phyloP scores from a whole-genome alignment of 1,140 invertebrate species.

The Diorhabda carinulata region DNA sequence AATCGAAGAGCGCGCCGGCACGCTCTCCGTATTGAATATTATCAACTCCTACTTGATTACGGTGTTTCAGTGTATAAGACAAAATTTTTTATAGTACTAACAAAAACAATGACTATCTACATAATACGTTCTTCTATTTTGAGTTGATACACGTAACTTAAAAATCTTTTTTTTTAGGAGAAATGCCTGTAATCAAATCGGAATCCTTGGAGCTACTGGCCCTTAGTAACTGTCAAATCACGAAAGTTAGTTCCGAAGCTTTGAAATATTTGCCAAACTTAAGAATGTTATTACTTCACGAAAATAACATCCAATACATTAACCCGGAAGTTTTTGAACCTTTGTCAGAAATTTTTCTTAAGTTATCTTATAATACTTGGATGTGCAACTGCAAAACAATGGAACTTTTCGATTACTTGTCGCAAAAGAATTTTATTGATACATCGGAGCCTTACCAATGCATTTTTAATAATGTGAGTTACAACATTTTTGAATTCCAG shows the following conservation, averaged over 20 bases:
- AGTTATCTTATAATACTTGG: constrained; percentile 37
- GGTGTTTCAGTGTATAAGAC: too few relatives aligned
- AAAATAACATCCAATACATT: constrained; percentile 39
- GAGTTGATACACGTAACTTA: too few relatives aligned
- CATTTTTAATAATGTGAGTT: constrained; percentile 15
- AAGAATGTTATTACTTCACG: constrained; percentile 33
- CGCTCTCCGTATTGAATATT: too few relatives aligned
- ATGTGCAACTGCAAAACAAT: constrained; percentile 37
- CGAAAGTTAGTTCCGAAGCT: constrained; percentile 24
- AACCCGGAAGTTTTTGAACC: constrained; percentile 31
- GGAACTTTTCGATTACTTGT: constrained; percentile 32
- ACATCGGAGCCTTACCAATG: constrained; percentile 31
- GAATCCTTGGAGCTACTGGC: constrained; percentile 31
- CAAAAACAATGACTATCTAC: too few relatives aligned
- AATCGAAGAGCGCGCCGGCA: too few relatives aligned
- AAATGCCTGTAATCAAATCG: constrained; percentile 36
- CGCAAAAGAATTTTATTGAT: constrained; percentile 28
- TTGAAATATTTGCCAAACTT: constrained; percentile 36
- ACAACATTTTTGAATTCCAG: constrained; percentile 27
- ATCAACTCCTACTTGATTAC: too few relatives aligned
- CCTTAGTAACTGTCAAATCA: constrained; percentile 34
- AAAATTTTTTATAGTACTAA: too few relatives aligned
- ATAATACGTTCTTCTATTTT: too few relatives aligned
- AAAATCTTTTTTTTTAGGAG: background rate
- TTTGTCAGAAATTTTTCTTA: constrained; percentile 21